A percentile compares a stretch with the other conserved stretches of the same genome.
Conservation (phyloP, 2,113 vertebrate species). For the Myocastor coypus region DNA sequence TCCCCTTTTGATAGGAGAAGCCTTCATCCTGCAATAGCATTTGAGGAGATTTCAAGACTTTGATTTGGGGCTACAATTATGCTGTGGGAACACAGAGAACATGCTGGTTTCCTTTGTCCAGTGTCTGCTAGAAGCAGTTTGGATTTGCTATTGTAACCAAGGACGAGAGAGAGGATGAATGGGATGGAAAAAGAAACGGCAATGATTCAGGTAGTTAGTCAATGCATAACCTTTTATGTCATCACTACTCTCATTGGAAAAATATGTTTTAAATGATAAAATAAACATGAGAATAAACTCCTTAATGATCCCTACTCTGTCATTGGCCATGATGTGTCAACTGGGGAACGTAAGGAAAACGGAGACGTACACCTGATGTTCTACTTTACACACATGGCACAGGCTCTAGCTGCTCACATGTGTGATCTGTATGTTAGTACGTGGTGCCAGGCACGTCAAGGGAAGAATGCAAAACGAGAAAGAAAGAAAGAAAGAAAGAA, state of each 20-base stretch:
- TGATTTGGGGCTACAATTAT: background rate
- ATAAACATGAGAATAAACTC: constrained; percentile 48
- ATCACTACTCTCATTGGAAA: background rate
- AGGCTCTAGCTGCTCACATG: background rate
- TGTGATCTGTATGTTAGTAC: background rate
- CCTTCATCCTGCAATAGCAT: background rate
- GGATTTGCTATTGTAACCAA: fast-evolving
- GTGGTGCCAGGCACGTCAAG: fast-evolving
- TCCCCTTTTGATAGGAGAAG: background rate
- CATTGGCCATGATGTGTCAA: background rate
- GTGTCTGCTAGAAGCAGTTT: background rate
- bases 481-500: too few relatives aligned
- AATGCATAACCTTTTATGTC: background rate
- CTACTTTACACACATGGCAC: constrained; percentile 25
- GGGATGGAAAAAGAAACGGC: fast-evolving
- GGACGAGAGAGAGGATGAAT: fast-evolving
- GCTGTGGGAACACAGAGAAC: background rate
- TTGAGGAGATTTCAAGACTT: background rate
- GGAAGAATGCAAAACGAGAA: background rate
- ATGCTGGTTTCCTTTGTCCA: background rate
- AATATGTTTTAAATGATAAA: constrained; percentile 28
- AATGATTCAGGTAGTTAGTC: background rate
- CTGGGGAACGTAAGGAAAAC: background rate
- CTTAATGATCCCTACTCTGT: background rate
- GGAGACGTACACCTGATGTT: background rate